phyloP scores from a whole-genome alignment of 2,888 invertebrate species.

The Dasypogon diadema region DNA sequence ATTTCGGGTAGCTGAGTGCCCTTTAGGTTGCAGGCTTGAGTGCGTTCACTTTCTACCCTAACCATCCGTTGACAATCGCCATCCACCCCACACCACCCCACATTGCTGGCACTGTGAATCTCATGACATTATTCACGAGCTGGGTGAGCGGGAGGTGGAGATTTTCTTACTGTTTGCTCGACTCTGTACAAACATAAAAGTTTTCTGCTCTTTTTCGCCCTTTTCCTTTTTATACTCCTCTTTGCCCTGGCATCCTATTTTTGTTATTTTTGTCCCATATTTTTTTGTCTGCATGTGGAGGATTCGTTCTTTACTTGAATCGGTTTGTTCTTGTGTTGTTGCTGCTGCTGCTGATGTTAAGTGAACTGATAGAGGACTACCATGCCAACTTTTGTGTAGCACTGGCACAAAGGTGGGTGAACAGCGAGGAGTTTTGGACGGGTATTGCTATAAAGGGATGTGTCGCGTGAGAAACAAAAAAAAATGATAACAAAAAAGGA shows the following conservation, averaged over 20 bases:
- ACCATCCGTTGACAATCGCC: conserved; percentile 20
- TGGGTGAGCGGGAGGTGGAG: background rate
- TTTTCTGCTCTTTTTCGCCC: background rate
- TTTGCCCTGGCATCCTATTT: conserved; percentile 20
- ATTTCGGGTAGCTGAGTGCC: conserved; percentile 35
- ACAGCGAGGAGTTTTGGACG: conserved; percentile 14
- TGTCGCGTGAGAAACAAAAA: conserved; percentile 27
- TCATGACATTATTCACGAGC: conserved; percentile 28
- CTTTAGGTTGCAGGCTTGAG: conserved; percentile 38
- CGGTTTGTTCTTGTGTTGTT: conserved; percentile 19
- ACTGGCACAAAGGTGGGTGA: conserved; percentile 33
- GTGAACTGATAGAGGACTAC: conserved; percentile 43
- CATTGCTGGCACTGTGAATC: background rate
- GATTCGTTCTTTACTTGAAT: conserved; percentile 32
- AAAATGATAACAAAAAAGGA: conserved; percentile 4
- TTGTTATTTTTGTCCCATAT: conserved; percentile 45
- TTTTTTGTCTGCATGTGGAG: conserved; percentile 44
- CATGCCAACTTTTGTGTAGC: conserved; percentile 15
- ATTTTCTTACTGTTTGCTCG: conserved; percentile 33
- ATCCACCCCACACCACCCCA: conserved; percentile 9
- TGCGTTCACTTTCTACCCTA: conserved; percentile 43
- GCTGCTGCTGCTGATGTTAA: conserved; percentile 28
- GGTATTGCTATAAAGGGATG: conserved; percentile 20
- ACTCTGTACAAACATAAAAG: conserved; percentile 23
- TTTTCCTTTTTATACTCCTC: background rate